Evolutionary conservation across 2,113 vertebrate species (phyloP).

Genomic region (Gymnorhina tibicen): DNA sequence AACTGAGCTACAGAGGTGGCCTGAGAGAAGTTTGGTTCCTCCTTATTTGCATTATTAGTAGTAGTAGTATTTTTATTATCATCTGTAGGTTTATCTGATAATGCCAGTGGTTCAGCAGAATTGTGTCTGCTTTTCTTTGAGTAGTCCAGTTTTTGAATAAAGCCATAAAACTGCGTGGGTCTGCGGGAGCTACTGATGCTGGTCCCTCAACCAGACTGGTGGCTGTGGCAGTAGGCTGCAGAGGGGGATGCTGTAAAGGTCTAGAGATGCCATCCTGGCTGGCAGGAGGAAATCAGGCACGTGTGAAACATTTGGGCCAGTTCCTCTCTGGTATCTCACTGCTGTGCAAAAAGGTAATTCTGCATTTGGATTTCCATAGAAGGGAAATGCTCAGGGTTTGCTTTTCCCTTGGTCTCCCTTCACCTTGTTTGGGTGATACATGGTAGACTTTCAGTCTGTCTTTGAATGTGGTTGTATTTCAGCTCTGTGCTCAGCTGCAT

Average conservation of each 20-base stretch:
- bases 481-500: neutral
- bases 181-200: neutral
- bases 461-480: neutral
- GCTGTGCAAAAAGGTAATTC: neutral
- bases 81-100: neutral
- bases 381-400: neutral
- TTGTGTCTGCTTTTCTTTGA: neutral
- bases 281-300: neutral
- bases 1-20: neutral
- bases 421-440: neutral
- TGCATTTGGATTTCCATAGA: neutral
- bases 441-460: neutral
- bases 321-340: neutral
- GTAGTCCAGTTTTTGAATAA: neutral
- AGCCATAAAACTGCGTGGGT: neutral
- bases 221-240: neutral
- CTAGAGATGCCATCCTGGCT: neutral
- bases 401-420: neutral
- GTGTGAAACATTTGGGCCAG: neutral
- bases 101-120: neutral
- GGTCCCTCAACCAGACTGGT: neutral
- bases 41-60: neutral
- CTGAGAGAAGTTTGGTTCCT: neutral
- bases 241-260: neutral
- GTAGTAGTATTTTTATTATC: neutral